A percentile compares a stretch with the other conserved stretches of the same genome.
Conservation (phyloP, 2,797 vertebrate species). For the Manis pentadactyla region DNA sequence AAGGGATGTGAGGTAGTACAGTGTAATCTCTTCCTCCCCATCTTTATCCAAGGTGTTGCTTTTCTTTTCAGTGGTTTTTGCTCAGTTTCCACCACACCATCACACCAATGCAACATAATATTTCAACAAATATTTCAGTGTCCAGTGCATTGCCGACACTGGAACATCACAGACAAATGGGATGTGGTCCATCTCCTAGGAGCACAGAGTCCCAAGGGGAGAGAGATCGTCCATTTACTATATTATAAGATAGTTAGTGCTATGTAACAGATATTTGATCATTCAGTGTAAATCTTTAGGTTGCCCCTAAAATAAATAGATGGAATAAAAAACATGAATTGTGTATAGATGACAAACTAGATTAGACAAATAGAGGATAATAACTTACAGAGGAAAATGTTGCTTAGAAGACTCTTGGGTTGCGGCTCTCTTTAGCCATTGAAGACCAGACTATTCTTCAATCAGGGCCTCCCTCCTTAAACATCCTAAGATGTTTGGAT, state of each 20-base stretch:
- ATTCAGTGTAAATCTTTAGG: not conserved
- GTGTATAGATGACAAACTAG: not conserved
- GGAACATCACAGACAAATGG: not conserved
- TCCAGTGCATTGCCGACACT: not conserved
- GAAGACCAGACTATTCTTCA: not conserved
- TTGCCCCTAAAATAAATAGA: slow-evolving; percentile 5
- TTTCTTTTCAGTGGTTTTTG: not conserved
- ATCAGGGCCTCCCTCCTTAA: not conserved
- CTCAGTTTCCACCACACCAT: not conserved
- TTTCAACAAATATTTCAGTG: not conserved
- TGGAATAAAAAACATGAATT: not conserved
- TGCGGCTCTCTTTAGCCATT: not conserved
- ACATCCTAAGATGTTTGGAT: not conserved
- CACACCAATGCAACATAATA: not conserved
- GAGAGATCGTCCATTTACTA: not conserved
- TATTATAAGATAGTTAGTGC: not conserved
- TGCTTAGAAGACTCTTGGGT: not conserved
- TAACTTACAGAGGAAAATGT: not conserved
- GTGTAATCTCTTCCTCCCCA: not conserved
- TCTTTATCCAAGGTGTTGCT: not conserved
- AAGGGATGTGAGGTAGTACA: not conserved
- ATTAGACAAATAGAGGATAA: not conserved
- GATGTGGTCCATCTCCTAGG: too few species aligned
- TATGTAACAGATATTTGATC: not conserved
- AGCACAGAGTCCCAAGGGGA: not conserved